Percentiles rank a stretch among this genome's conserved stretches.
Evolutionary conservation across 2,888 invertebrate species (phyloP).

Genomic region (Gortyna flavago): DNA sequence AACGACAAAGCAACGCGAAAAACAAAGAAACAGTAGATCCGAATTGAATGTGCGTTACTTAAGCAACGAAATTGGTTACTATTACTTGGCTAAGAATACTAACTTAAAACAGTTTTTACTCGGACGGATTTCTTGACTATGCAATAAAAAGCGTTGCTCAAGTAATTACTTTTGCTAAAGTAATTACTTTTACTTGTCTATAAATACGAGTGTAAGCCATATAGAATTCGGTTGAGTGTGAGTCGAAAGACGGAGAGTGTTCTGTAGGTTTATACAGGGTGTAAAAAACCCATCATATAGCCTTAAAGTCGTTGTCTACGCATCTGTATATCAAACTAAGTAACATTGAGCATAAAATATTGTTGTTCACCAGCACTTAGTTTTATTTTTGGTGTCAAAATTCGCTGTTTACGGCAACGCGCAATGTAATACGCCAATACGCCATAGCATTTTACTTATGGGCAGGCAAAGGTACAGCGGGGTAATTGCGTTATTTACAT

Average conservation of each 20-base stretch:
- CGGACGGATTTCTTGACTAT: too few relatives aligned
- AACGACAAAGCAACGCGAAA: too few relatives aligned
- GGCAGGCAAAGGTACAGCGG: not conserved
- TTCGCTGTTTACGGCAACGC: not conserved
- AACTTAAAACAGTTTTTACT: too few relatives aligned
- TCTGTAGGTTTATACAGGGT: slow-evolving; percentile 10
- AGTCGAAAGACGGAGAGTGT: not conserved
- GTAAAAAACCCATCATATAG: not conserved
- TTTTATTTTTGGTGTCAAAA: not conserved
- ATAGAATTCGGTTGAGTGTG: not conserved
- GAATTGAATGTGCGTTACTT: too few relatives aligned
- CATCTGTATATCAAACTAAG: not conserved
- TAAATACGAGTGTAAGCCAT: too few relatives aligned
- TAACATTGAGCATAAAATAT: slow-evolving; percentile 3
- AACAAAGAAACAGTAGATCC: too few relatives aligned
- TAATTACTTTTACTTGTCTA: too few relatives aligned
- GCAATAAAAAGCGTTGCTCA: too few relatives aligned
- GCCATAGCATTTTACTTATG: not conserved
- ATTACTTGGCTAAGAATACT: too few relatives aligned
- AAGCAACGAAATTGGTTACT: too few relatives aligned
- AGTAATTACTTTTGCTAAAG: too few relatives aligned
- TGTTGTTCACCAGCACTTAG: not conserved
- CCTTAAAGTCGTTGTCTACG: not conserved
- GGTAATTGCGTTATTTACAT: too few relatives aligned
- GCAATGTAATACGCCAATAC: not conserved